Evolutionary conservation across 1,140 invertebrate species (phyloP), one percentile per base, ranked within the genome.

Genomic region (Drosophila asahinai): DNA sequence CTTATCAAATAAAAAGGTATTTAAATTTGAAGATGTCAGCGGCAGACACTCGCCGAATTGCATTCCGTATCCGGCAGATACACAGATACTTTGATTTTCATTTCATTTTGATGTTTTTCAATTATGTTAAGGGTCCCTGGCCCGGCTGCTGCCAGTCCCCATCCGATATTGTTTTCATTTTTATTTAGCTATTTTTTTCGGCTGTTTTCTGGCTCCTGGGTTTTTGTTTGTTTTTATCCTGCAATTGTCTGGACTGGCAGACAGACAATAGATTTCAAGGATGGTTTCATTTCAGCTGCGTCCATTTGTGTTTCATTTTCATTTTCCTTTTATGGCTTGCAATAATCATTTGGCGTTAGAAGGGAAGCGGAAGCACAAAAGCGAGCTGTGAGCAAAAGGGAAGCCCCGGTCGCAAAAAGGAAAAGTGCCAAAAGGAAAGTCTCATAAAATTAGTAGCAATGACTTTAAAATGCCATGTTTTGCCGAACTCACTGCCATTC

Each of bases 361-460:
- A 67, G 40, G 68, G 65, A 66, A 73, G 52, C 61, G 67, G 64
- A 87, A 64, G 45, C 55, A 67, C 61, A 71, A 61, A 64, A 75
- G 66, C 59, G 58, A 74, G 68, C 22, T 25, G 30, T 17, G 30
- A 27, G 55, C 19, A 11, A 25, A 25, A 17, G 40, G 58, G 30
- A 66, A 43, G 38, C 6, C 5, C 17, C 52, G 61, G 51, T 38
- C 33, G 58, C 17, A 49, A 48, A 60, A 81, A 84, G 78, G 68
- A 73, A 73, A 86, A 67, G 45, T 76, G 70, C 58, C 64, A 59
- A 74, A 83, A 71, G 60, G 43, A 79, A 82, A 51, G 55, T 60
- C 67, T 78, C 81, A 87, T 87, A 89, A 87, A 87, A 87, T 87
- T 87, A 87, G 84, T 89, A 79, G 67, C 62, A 87, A 87, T 83